Conservation (phyloP, 2,888 invertebrate species). For the Lycophotia porphyrea region DNA sequence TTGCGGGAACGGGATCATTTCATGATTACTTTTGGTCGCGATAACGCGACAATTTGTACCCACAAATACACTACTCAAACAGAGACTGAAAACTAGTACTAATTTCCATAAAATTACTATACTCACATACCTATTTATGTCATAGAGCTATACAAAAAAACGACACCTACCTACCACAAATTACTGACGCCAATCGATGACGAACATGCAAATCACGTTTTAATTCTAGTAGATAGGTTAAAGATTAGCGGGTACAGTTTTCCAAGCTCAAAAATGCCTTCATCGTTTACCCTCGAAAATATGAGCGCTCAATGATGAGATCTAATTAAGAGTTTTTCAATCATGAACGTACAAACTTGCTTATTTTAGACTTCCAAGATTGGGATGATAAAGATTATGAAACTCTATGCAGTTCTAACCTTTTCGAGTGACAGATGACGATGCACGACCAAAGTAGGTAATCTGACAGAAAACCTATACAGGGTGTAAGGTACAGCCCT, state of each 20-base stretch:
- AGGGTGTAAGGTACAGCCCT: too few species aligned
- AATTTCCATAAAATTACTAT: not conserved
- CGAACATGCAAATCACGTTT: slow-evolving; percentile 19
- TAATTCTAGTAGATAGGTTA: not conserved
- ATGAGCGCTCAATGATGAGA: not conserved
- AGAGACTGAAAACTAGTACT: not conserved
- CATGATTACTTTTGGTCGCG: too few species aligned
- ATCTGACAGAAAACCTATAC: not conserved
- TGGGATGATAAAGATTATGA: not conserved
- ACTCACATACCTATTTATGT: not conserved
- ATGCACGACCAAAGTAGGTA: not conserved
- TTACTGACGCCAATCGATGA: not conserved
- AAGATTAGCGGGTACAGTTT: not conserved
- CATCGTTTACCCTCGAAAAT: not conserved
- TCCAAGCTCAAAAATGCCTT: not conserved
- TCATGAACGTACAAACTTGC: not conserved
- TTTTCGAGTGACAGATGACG: not conserved
- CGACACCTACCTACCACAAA: not conserved
- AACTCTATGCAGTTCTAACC: not conserved
- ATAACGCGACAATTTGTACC: not conserved
- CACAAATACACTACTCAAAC: not conserved
- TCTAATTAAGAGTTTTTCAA: not conserved
- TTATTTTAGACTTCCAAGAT: not conserved
- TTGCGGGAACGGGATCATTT: too few species aligned
- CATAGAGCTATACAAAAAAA: not conserved